Evolutionary conservation across 2,888 invertebrate genomes (phyloP).

Genomic region (Periphyllus acericola): DNA sequence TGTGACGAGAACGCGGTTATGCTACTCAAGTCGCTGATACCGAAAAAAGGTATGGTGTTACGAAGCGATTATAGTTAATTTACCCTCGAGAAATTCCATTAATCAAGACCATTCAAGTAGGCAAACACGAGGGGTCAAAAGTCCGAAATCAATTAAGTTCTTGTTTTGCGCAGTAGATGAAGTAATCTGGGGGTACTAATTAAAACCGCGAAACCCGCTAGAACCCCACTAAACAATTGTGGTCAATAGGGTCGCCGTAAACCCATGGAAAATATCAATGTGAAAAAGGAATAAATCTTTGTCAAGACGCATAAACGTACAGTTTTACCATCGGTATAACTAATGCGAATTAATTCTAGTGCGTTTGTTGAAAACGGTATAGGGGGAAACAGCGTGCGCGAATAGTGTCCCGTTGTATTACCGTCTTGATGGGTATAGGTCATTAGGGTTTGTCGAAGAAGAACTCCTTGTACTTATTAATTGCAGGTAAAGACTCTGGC

Average conservation of each 20-base stretch:
- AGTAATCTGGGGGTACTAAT: slow-evolving; percentile 52
- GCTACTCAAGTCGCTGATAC: slow-evolving; percentile 96
- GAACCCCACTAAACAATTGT: slow-evolving; percentile 48
- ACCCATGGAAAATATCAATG: slow-evolving; percentile 23
- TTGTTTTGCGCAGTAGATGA: slow-evolving; percentile 49
- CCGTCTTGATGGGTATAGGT: slow-evolving; percentile 2
- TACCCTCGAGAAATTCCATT: slow-evolving; percentile 60
- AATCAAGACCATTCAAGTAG: slow-evolving; percentile 61
- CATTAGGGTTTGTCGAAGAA: slow-evolving; percentile 61
- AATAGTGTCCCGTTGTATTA: background rate
- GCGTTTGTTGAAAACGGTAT: background rate
- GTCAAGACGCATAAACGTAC: slow-evolving; percentile 12
- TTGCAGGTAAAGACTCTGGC: slow-evolving; percentile 82
- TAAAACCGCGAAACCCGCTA: slow-evolving; percentile 46
- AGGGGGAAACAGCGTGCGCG: background rate
- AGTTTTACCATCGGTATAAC: background rate
- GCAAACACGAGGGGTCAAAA: slow-evolving; percentile 60
- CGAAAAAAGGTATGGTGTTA: slow-evolving; percentile 85
- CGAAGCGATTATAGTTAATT: slow-evolving; percentile 60
- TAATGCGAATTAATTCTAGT: slow-evolving; percentile 1
- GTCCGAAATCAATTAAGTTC: slow-evolving; percentile 61
- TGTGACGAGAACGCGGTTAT: slow-evolving; percentile 96
- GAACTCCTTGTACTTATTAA: slow-evolving; percentile 66
- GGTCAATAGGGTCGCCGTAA: slow-evolving; percentile 39
- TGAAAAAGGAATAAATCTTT: slow-evolving; percentile 54